Percentiles rank a stretch among this genome's conserved stretches.
These are phyloP conservation scores for Neomicropteryx cornuta DNA, from an alignment of 1,140 invertebrate species.

Conservation along the genomic window DNA sequence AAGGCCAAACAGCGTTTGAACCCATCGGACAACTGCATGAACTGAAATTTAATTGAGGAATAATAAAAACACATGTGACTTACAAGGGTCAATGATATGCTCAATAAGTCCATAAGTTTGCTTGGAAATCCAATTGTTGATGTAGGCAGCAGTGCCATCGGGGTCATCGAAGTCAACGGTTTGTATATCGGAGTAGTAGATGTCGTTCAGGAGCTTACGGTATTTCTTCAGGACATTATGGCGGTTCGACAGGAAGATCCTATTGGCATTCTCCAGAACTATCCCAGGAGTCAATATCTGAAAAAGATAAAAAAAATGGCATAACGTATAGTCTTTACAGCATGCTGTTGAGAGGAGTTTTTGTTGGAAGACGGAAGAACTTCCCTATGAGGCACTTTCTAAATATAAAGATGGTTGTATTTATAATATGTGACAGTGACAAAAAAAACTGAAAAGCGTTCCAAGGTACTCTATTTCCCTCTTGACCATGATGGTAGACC, in stretches of 20 bases:
- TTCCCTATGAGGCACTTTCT: too few relatives aligned
- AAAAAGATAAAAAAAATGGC: constrained; percentile 13
- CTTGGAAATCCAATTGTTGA: constrained; percentile 52
- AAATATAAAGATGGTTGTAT: constrained; percentile 8
- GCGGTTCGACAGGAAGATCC: constrained; percentile 40
- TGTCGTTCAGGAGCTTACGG: constrained; percentile 21
- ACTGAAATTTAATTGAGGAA: too few relatives aligned
- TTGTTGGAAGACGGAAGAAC: too few relatives aligned
- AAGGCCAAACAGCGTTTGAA: too few relatives aligned
- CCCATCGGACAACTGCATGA: too few relatives aligned
- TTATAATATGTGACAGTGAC: constrained; percentile 8
- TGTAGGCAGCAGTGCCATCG: constrained; percentile 21
- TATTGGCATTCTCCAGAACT: constrained; percentile 37
- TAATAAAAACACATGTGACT: too few relatives aligned
- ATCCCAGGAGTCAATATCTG: constrained; percentile 25
- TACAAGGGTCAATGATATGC: constrained; percentile 40
- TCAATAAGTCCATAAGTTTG: constrained; percentile 47
- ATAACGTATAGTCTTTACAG: too few relatives aligned
- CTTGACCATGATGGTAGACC: too few relatives aligned
- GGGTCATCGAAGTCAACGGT: constrained; percentile 40
- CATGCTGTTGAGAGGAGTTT: too few relatives aligned
- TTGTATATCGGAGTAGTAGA: constrained; percentile 29
- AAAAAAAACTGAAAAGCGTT: too few relatives aligned
- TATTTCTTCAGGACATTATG: constrained; percentile 30
- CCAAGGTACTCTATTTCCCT: too few relatives aligned